These are phyloP conservation scores for Pseudomyrmex concolor DNA, from an alignment of 1,140 invertebrate species.

Conservation along the genomic window DNA sequence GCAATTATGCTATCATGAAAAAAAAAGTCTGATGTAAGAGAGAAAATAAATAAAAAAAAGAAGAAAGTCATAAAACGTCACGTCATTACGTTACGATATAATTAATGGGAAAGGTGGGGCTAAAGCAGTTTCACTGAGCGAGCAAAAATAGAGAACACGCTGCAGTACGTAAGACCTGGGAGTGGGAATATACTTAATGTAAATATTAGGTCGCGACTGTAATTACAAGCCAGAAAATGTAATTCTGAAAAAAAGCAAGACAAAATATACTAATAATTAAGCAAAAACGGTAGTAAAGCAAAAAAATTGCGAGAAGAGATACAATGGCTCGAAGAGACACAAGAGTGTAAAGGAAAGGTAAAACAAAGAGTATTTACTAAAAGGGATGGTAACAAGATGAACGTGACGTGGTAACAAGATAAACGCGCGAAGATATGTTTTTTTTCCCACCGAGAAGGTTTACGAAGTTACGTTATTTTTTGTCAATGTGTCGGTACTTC, in stretches of 20 bases:
- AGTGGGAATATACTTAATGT: neutral
- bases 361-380: neutral
- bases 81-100: constrained; percentile 22
- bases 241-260: neutral
- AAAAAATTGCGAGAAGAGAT: neutral
- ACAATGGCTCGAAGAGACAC: neutral
- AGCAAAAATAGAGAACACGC: constrained; percentile 3
- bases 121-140: neutral
- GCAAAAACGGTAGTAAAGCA: neutral
- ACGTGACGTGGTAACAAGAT: neutral
- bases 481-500: neutral
- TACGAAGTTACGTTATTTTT: constrained; percentile 4
- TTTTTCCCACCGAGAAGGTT: neutral
- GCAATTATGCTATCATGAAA: neutral
- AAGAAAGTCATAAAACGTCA: neutral
- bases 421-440: no score
- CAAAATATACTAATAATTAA: neutral
- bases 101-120: constrained; percentile 29
- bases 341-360: neutral
- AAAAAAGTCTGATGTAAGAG: neutral
- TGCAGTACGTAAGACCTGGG: neutral
- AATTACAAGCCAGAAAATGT: no score
- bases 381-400: neutral
- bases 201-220: neutral
- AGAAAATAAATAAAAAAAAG: constrained; percentile 2